Conservation (phyloP, 1,140 invertebrate species). For the Helicoverpa armigera region DNA sequence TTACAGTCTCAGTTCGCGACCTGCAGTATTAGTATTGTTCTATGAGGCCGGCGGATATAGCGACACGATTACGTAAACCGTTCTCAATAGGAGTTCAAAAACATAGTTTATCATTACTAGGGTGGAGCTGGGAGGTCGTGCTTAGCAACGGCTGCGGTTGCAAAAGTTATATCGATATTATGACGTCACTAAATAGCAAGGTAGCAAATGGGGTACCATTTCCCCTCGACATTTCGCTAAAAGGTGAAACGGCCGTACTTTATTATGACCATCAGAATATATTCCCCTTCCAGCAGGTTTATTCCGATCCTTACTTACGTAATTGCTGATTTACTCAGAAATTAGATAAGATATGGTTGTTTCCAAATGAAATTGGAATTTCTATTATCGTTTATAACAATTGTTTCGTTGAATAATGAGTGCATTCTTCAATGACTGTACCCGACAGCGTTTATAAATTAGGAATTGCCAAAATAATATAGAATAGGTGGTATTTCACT, state of each 20-base stretch:
- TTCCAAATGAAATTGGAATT: too few species aligned
- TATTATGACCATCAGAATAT: not conserved
- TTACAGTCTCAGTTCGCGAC: not conserved
- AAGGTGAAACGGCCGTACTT: constrained; percentile 19
- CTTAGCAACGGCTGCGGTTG: constrained; percentile 51
- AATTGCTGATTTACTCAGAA: not conserved
- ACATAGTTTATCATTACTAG: constrained; percentile 8
- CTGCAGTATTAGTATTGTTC: constrained; percentile 45
- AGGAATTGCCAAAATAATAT: too few species aligned
- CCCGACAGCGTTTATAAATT: too few species aligned
- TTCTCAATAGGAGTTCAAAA: constrained; percentile 24
- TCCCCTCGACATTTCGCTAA: constrained; percentile 36
- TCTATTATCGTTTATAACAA: too few species aligned
- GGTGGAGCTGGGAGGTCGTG: not conserved
- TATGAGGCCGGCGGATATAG: constrained; percentile 24
- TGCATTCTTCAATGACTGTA: too few species aligned
- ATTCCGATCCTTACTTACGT: not conserved
- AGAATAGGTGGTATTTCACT: too few species aligned
- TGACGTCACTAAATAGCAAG: constrained; percentile 36
- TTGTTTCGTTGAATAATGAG: too few species aligned
- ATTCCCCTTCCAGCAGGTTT: not conserved
- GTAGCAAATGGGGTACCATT: constrained; percentile 25
- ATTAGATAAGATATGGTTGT: not conserved
- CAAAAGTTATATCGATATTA: constrained; percentile 61
- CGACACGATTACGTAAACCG: constrained; percentile 48